phyloP scores from a whole-genome alignment of 2,888 invertebrate species.

The Chirona hameri region DNA sequence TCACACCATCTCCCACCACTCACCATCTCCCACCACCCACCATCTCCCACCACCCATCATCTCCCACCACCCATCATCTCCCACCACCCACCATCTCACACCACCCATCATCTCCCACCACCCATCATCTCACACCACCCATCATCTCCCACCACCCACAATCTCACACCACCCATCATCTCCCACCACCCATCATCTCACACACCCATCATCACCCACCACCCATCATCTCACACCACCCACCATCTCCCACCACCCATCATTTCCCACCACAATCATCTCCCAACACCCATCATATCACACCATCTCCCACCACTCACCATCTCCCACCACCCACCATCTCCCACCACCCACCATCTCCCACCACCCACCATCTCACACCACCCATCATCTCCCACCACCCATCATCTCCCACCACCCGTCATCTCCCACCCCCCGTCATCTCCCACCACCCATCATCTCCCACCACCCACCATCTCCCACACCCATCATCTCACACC shows the following conservation, averaged over 20 bases:
- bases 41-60: conserved; percentile 44
- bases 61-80: conserved; percentile 42
- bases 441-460: background rate
- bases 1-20: too few relatives aligned
- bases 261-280: conserved; percentile 40
- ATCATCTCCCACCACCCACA: conserved; percentile 44
- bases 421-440: too few relatives aligned
- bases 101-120: conserved; percentile 42
- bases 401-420: background rate
- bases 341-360: background rate
- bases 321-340: conserved; percentile 43
- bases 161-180: conserved; percentile 42
- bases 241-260: conserved; percentile 44
- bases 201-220: too few relatives aligned
- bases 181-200: conserved; percentile 43
- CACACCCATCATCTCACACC: too few relatives aligned
- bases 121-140: conserved; percentile 42
- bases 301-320: too few relatives aligned
- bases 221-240: conserved; percentile 42
- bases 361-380: background rate
- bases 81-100: conserved; percentile 42
- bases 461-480: background rate
- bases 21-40: conserved; percentile 40
- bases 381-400: background rate
- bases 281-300: conserved; percentile 43